A percentile compares a stretch with the other conserved stretches of the same genome.
Conservation (phyloP, 2,888 invertebrate genomes). For the Nephrotoma appendiculata region DNA sequence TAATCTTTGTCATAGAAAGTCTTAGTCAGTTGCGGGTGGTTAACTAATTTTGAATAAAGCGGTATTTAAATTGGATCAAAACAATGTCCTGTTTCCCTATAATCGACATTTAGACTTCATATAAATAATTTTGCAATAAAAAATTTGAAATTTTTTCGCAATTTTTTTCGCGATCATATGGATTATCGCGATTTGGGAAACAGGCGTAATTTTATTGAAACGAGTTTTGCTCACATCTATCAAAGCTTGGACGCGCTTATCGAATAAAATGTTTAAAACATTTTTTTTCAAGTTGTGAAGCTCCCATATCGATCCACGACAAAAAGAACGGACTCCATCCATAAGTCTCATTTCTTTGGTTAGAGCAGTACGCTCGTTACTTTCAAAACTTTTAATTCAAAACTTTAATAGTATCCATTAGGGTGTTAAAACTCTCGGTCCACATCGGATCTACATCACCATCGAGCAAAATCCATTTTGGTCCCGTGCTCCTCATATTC, state of each 20-base stretch:
- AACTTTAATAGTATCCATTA: no score
- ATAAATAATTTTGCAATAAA: no score
- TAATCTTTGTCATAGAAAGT: no score
- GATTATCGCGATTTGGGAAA: conserved; percentile 79
- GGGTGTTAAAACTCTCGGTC: conserved; percentile 90
- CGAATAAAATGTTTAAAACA: conserved; percentile 73
- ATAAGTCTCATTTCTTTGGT: no score
- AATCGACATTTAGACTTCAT: no score
- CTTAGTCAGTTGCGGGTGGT: no score
- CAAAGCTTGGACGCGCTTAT: conserved; percentile 79
- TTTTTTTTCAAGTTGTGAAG: conserved; percentile 68
- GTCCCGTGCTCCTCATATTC: conserved; percentile 70
- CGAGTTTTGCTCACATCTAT: conserved; percentile 55
- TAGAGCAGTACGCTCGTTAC: conserved; percentile 89
- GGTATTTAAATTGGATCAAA: no score
- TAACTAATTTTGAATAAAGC: no score
- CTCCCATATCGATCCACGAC: no score
- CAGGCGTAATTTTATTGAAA: conserved; percentile 81
- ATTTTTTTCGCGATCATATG: no score
- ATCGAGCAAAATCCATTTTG: conserved; percentile 91
- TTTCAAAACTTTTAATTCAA: conserved; percentile 82
- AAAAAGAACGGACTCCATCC: conserved; percentile 89
- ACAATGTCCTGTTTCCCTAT: no score
- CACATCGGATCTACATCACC: conserved; percentile 98
- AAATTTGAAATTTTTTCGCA: no score